Base-by-base conservation (phyloP, 1,140 invertebrate species). In the Reticulitermes speratus region DNA sequence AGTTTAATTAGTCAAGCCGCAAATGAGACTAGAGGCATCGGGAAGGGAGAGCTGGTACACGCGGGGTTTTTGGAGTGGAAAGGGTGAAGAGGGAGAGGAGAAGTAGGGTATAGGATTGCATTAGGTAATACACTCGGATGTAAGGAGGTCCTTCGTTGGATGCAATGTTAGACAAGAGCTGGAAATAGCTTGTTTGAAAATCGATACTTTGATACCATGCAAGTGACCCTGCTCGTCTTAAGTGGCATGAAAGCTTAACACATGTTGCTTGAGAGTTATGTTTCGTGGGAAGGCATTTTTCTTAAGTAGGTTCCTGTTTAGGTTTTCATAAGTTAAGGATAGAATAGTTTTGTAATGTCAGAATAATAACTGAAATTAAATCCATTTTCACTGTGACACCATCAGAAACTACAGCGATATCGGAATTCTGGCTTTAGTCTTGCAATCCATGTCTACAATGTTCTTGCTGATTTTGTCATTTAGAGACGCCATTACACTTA, bases 21-120 rank as follows among this genome's bases (percentile, higher is more conserved):
- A 65, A 65, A 65, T 65, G 59, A 65, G 59, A 65, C 59, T 65
- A 19, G 59, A 65, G 59, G 59, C 59, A 65, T 25, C 16, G 59
- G 59, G 59, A 65, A 65, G 59, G 59, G 59, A 19, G 25, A n/a
- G 59, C 19, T 19, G 59, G 21, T 48, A 48, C 45, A 16, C 45
- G 45, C 45, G 45, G 45, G 45, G 45, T 9, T 48, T 48, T 48
- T 12, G 48, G 48, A 48, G 48, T 48, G 48, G 16, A 48, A 48
- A n/a, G 59, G 59, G 25, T n/a, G 7, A 75, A 30, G 65, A 30
- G n/a, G 65, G 65, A 25, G 65, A 30, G 65, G 65, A 75, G 65
- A 75, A 75, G 65, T 75, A 75, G 65, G 65, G 65, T 75, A 75
- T 75, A 75, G 65, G 65, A 75, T 75, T 75, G 65, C 65, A 75